These are phyloP conservation scores for Eupeodes latifasciatus DNA, from an alignment of 2,888 invertebrate species.

Conservation along the genomic window DNA sequence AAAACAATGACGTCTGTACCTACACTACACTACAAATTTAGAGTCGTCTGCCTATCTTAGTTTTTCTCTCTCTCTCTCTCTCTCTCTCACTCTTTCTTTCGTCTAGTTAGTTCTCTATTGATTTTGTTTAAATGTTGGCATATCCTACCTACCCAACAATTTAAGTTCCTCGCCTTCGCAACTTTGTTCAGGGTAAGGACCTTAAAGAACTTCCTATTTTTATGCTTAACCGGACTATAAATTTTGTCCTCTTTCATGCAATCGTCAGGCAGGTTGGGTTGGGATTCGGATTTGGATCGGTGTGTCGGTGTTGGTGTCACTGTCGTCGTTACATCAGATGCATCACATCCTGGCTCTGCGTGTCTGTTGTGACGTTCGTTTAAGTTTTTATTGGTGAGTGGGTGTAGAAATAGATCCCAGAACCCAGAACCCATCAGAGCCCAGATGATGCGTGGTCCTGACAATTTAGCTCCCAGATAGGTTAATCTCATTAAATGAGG, in stretches of 20 bases:
- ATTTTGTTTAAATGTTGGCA: slow-evolving; percentile 26
- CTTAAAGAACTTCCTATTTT: background rate
- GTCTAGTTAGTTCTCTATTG: background rate
- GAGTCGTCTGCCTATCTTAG: background rate
- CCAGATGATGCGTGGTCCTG: slow-evolving; percentile 40
- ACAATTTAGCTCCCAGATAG: slow-evolving; percentile 50
- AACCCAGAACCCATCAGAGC: background rate
- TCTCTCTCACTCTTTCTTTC: background rate
- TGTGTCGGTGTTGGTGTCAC: too few relatives aligned
- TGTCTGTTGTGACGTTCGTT: background rate
- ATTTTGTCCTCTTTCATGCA: too few relatives aligned
- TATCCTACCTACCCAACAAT: background rate
- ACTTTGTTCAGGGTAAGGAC: background rate
- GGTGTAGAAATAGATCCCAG: background rate
- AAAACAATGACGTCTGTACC: background rate
- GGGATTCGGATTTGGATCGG: too few relatives aligned
- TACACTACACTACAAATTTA: slow-evolving; percentile 16
- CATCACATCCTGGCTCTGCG: background rate
- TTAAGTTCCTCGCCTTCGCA: slow-evolving; percentile 3
- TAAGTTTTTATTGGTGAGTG: background rate
- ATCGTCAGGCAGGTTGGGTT: too few relatives aligned
- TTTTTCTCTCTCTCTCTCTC: background rate
- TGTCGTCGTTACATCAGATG: too few relatives aligned
- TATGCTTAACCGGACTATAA: background rate
- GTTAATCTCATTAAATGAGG: slow-evolving; percentile 54